These are phyloP conservation scores for Ectemnius continuus DNA, from an alignment of 2,888 invertebrate genomes.

Conservation along the genomic window DNA sequence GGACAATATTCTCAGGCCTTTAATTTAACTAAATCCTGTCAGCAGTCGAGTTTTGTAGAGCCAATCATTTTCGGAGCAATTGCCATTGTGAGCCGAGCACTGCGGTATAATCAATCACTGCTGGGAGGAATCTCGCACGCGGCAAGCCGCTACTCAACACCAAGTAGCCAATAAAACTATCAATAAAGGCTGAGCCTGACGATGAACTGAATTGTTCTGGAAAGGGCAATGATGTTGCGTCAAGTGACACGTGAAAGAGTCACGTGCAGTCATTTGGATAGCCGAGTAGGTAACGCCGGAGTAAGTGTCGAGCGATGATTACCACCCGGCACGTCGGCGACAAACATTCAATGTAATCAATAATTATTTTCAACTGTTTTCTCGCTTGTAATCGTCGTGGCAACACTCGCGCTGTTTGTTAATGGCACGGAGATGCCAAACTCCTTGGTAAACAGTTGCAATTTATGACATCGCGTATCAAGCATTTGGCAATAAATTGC, in stretches of 20 bases:
- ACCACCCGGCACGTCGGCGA: neutral
- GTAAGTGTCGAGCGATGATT: neutral
- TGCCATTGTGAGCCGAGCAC: too few species aligned
- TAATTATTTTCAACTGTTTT: neutral
- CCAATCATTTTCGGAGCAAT: too few species aligned
- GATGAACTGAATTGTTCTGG: neutral
- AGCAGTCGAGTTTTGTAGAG: too few species aligned
- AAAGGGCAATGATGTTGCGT: neutral
- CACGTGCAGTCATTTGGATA: neutral
- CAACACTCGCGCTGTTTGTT: too few species aligned
- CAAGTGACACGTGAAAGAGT: neutral
- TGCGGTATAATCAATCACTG: too few species aligned
- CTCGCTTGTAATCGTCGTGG: too few species aligned
- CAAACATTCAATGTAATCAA: neutral
- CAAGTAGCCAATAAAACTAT: constrained; percentile 3
- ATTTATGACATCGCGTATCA: too few species aligned
- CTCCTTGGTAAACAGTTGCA: too few species aligned
- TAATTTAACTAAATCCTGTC: too few species aligned
- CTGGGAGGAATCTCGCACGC: neutral
- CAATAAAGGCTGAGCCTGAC: neutral
- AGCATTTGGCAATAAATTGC: too few species aligned
- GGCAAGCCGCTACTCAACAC: neutral
- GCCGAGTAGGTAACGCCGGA: neutral
- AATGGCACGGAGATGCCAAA: too few species aligned
- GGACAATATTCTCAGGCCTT: too few species aligned